Base-by-base conservation (phyloP, 2,113 vertebrate species). In the Sapayoa aenigma region DNA sequence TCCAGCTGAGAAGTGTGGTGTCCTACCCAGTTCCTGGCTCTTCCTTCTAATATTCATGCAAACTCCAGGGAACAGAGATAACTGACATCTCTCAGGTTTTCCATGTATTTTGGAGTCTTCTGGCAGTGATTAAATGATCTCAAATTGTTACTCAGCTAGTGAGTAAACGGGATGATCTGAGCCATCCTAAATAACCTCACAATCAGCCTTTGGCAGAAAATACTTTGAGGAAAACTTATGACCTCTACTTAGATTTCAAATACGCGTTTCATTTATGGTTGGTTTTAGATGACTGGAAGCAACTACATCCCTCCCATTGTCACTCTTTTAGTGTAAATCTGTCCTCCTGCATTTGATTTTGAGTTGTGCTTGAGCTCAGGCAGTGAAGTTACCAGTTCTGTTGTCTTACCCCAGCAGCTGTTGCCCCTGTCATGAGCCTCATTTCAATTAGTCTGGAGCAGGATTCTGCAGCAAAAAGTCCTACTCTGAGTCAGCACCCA, bases 401-500 rank as follows among this genome's bases (percentile, higher is more conserved):
- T 68, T 60, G 91, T 90, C 67, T 73, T 55, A 35, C 49, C 79
- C 33, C 56, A 59, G 15, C 80, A 96, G 77, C 30, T 75, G 78
- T 66, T n/a, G 3, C 78, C 74, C 73, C 96, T 76, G 30, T 86
- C 30, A 4, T 50, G 71, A 94, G 49, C 49, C 42, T 87, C 23
- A 6, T 76, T 87, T 58, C 68, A 93, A 74, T 84, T 52, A 66
- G 69, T 73, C 39, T 8, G 62, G 84, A 94, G 89, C 92, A 93
- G 76, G 69, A 96, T 88, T 35, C 75, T 79, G 90, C 39, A 76
- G 91, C 91, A 91, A 27, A 35, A 76, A 93, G 63, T 88, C 89
- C 81, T 81, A 52, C 83, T 93, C 93, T 90, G 62, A 92, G 84
- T 96, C 95, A 95, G 93, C 35, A 86, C 81, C 89, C 93, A 62